Percentiles rank a stretch among this genome's conserved stretches.
phyloP scores from a whole-genome alignment of 2,113 vertebrate species.

The Erythrocercus mccallii region DNA sequence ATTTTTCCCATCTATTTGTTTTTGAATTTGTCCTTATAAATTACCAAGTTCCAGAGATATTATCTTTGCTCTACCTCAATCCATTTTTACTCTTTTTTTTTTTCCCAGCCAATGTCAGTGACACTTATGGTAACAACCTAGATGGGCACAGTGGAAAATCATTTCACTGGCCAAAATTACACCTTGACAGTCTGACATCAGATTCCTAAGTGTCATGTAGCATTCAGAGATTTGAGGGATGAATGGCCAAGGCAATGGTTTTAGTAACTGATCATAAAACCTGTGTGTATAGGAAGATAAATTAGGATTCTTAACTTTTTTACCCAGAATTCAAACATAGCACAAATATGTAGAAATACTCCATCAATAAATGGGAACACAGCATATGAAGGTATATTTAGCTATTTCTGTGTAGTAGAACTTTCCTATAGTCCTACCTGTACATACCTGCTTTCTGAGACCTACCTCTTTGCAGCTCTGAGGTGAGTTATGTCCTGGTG shows the following conservation, averaged over 20 bases:
- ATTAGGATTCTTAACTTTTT: background rate
- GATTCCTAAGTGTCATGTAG: background rate
- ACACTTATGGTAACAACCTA: background rate
- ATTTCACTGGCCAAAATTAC: background rate
- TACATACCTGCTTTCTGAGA: background rate
- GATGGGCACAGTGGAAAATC: background rate
- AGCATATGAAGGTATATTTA: background rate
- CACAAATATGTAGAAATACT: background rate
- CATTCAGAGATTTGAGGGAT: background rate
- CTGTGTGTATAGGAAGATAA: background rate
- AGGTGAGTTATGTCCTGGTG: background rate
- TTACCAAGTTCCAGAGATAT: background rate
- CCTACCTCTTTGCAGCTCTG: background rate
- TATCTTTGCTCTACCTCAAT: background rate
- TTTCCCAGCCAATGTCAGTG: background rate
- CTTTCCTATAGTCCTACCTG: background rate
- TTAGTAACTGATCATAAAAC: background rate
- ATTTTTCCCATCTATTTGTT: background rate
- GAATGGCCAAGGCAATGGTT: background rate
- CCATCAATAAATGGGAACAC: background rate
- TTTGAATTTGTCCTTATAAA: background rate
- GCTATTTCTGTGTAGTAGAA: background rate
- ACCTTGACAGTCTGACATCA: background rate
- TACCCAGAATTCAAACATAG: background rate
- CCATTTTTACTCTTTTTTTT: background rate